phyloP scores from a whole-genome alignment of 2,888 invertebrate species.

The Digitonthophagus gazella region DNA sequence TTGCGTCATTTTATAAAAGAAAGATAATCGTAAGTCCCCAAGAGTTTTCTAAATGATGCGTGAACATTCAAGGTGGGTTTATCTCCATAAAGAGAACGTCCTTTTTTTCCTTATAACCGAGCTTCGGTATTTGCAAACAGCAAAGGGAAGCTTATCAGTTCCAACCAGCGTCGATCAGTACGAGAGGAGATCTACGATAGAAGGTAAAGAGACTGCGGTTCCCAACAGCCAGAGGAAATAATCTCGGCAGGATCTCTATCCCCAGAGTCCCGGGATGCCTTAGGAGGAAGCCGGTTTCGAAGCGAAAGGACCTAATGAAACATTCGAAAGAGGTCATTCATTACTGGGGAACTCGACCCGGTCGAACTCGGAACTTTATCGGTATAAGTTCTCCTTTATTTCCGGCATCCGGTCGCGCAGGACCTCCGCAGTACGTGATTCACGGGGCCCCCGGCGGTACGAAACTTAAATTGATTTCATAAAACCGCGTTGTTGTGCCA shows the following conservation, averaged over 20 bases:
- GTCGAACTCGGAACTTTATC: conserved; percentile 9
- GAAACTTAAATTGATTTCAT: conserved; percentile 18
- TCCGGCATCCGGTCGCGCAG: conserved; percentile 7
- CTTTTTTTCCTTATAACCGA: too few species aligned
- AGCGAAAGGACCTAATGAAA: conserved; percentile 17
- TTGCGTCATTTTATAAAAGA: neutral
- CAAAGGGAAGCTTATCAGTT: neutral
- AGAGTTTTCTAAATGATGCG: neutral
- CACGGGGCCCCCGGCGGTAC: conserved; percentile 19
- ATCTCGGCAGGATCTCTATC: neutral
- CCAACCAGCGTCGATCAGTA: neutral
- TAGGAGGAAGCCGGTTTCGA: neutral
- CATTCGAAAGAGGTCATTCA: conserved; percentile 14
- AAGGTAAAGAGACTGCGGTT: neutral
- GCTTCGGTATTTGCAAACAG: neutral
- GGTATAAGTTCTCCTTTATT: conserved; percentile 12
- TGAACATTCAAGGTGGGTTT: neutral
- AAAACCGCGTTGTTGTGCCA: conserved; percentile 6
- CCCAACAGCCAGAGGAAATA: neutral
- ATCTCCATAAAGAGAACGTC: too few species aligned
- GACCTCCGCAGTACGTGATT: conserved; percentile 33
- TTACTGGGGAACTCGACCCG: conserved; percentile 10
- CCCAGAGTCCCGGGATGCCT: neutral
- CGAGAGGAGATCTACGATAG: neutral
- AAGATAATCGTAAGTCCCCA: neutral